Conservation (phyloP, 2,113 vertebrate genomes). For the Tenebrosternarchus preto region DNA sequence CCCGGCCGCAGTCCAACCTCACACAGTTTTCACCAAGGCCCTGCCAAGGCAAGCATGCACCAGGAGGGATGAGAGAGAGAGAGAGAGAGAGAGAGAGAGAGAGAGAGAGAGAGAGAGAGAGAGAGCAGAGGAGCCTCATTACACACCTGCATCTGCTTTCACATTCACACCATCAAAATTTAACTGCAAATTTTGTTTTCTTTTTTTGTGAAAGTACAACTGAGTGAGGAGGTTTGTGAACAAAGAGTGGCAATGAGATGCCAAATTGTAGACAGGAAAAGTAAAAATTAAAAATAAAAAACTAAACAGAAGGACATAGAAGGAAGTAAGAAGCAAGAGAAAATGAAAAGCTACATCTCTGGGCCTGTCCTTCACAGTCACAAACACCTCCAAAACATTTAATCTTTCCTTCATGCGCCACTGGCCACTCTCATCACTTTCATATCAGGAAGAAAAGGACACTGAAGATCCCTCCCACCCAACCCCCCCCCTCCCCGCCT, state of each 20-base stretch:
- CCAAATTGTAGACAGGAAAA: background rate
- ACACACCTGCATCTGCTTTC: constrained; percentile 17
- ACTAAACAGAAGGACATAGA: background rate
- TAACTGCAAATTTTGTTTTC: background rate
- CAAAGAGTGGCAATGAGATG: constrained; percentile 15
- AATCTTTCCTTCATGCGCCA: constrained; percentile 55
- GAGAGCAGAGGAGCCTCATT: background rate
- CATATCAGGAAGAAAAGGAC: background rate
- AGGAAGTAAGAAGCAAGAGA: background rate
- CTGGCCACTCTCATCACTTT: constrained; percentile 1
- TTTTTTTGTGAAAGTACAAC: constrained; percentile 13
- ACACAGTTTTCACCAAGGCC: constrained; percentile 79
- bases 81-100: background rate
- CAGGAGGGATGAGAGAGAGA: too few species aligned
- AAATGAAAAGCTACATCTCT: background rate
- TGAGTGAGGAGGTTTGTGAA: constrained; percentile 21
- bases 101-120: constrained; percentile 4
- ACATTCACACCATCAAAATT: background rate
- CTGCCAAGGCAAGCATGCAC: constrained; percentile 62
- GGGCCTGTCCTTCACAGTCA: background rate
- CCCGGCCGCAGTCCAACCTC: constrained; percentile 84
- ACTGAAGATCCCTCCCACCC: background rate
- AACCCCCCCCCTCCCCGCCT: too few species aligned
- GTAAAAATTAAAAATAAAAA: background rate
- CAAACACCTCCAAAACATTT: constrained; percentile 17